Conservation (phyloP, 1,140 invertebrate genomes). For the Sminthurinus signatus region DNA sequence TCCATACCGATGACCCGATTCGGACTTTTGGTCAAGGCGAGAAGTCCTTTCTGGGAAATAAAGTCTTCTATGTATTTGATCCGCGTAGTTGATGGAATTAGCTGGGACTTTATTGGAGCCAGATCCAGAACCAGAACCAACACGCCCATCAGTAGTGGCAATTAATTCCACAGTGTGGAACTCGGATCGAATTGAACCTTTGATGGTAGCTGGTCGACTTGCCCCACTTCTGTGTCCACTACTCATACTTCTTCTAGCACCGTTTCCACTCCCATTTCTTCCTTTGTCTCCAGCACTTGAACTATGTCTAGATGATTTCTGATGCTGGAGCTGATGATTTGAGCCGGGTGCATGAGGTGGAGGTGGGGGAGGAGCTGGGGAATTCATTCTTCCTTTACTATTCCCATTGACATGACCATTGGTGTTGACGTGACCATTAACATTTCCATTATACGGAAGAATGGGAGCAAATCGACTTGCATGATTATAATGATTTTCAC, state of each 20-base stretch:
- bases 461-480: conserved; percentile 9
- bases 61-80: conserved; percentile 46
- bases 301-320: background rate
- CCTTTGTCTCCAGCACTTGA: background rate
- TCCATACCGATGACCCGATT: conserved; percentile 62
- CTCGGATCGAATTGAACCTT: conserved; percentile 36
- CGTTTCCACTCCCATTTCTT: background rate
- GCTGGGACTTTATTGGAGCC: no score
- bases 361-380: conserved; percentile 5
- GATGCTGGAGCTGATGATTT: background rate
- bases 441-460: conserved; percentile 3
- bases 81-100: conserved; percentile 43
- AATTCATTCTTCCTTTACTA: conserved; percentile 2
- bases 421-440: background rate
- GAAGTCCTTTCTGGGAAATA: conserved; percentile 48
- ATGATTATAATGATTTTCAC: background rate
- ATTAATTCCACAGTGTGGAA: conserved; percentile 46
- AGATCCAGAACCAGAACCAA: no score
- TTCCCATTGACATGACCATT: background rate
- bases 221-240: background rate
- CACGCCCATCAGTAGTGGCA: conserved; percentile 48
- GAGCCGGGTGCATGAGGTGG: background rate
- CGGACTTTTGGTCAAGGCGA: conserved; percentile 53
- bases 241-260: background rate
- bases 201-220: conserved; percentile 17